Base-by-base conservation (phyloP, 2,113 vertebrate species). In the Poeciliopsis occidentalis region DNA sequence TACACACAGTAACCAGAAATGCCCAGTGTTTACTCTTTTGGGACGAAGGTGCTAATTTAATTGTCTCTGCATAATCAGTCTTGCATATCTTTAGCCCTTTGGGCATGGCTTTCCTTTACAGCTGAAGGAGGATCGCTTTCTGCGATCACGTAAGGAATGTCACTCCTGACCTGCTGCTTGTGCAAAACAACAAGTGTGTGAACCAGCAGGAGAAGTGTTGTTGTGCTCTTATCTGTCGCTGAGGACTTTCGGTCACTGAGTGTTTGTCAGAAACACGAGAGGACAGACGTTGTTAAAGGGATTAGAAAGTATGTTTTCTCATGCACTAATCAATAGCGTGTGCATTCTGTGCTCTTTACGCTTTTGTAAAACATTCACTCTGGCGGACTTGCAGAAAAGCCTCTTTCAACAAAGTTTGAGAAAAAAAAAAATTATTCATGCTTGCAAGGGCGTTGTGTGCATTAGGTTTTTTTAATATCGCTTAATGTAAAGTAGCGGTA, bases 171-270 rank as follows among this genome's bases (percentile, higher is more conserved):
- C 80, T 77, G 60, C 81, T 68, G 69, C 15, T 66, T 26, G 17
- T 69, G 80, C 81, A 88, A 74, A 87, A 88, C 86, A 87, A 88
- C 84, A 73, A 60, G 80, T 84, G 82, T 85, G 32, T 86, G 69
- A 44, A 69, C 1, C 67, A 57, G 75, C 73, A 83, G 64, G 66
- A 30, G 64, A 69, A 57, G 74, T 71, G 41, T 62, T 22, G 51
- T 30, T 30, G 30, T n/a, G n/a, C n/a, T n/a, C n/a, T n/a, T n/a
- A n/a, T n/a, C n/a, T n/a, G n/a, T n/a, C n/a, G n/a, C n/a, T n/a
- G n/a, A n/a, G n/a, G n/a, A n/a, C n/a, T n/a, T n/a, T n/a, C n/a
- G n/a, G n/a, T n/a, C n/a, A n/a, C n/a, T n/a, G n/a, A n/a, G n/a
- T n/a, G n/a, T n/a, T n/a, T n/a, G n/a, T n/a, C n/a, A n/a, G n/a